phyloP scores from a whole-genome alignment of 2,797 vertebrate genomes.

The Echiichthys vipera region DNA sequence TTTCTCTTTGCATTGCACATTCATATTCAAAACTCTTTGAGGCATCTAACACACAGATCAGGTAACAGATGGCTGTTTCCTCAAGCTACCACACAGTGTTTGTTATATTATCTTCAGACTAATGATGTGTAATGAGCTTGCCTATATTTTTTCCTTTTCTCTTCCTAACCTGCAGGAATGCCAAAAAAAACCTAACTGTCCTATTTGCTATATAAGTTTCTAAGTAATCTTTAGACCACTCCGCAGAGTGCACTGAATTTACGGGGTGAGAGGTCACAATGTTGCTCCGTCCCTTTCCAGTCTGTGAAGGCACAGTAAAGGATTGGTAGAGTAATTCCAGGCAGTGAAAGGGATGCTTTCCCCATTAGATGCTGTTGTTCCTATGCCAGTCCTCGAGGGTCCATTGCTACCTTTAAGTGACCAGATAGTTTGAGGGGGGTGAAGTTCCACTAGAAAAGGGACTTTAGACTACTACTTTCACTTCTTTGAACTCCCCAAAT shows the following conservation, averaged over 20 bases:
- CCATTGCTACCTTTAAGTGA: slow-evolving; percentile 54
- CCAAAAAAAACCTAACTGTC: slow-evolving; percentile 3
- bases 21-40: slow-evolving; percentile 28
- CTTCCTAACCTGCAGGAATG: not conserved
- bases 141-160: slow-evolving; percentile 18
- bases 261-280: slow-evolving; percentile 55
- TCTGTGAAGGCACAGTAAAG: slow-evolving; percentile 41
- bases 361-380: slow-evolving; percentile 55
- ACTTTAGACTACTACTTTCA: slow-evolving; percentile 47
- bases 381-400: slow-evolving; percentile 45
- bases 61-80: slow-evolving; percentile 62
- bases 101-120: slow-evolving; percentile 42
- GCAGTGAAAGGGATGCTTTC: slow-evolving; percentile 49
- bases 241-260: slow-evolving; percentile 34
- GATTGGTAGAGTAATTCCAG: slow-evolving; percentile 47
- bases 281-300: slow-evolving; percentile 3
- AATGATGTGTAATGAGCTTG: slow-evolving; percentile 35
- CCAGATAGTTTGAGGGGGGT: slow-evolving; percentile 42
- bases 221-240: slow-evolving; percentile 25
- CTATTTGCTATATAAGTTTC: slow-evolving; percentile 1
- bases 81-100: slow-evolving; percentile 42
- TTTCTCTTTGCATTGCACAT: slow-evolving; percentile 37
- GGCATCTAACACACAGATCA: slow-evolving; percentile 19
- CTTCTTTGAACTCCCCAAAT: slow-evolving; percentile 54
- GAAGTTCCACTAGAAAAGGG: slow-evolving; percentile 46